Percentiles rank a stretch among this genome's conserved stretches.
Evolutionary conservation across 1,140 invertebrate species (phyloP).

Genomic region (Aculops lycopersici): DNA sequence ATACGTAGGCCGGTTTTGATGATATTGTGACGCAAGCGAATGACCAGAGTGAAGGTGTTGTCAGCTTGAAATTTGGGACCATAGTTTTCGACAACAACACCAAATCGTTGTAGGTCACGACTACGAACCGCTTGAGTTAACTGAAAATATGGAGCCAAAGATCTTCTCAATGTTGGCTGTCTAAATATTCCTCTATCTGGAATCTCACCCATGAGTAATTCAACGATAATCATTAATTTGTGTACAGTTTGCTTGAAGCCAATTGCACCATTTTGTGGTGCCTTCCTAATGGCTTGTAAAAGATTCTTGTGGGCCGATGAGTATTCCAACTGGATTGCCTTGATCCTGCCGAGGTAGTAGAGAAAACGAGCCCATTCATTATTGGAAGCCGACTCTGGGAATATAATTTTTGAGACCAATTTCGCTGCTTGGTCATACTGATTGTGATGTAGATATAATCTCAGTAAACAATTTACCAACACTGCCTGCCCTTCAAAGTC

Average conservation of each 20-base stretch:
- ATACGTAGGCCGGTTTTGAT: constrained; percentile 93
- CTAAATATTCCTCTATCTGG: constrained; percentile 42
- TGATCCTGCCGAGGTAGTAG: constrained; percentile 79
- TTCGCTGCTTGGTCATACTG: constrained; percentile 64
- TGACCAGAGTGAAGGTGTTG: constrained; percentile 72
- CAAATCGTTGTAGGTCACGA: constrained; percentile 72
- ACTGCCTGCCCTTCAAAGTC: constrained; percentile 90
- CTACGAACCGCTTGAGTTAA: constrained; percentile 81
- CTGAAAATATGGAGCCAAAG: constrained; percentile 77
- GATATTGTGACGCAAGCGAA: constrained; percentile 81
- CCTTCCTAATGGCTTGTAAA: constrained; percentile 63
- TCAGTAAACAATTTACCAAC: constrained; percentile 65
- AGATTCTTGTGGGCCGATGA: constrained; percentile 81
- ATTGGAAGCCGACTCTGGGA: constrained; percentile 75
- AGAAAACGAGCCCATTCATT: constrained; percentile 93
- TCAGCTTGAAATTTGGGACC: constrained; percentile 49
- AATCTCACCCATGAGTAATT: constrained; percentile 79
- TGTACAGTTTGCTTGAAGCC: constrained; percentile 94
- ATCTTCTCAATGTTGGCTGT: constrained; percentile 45
- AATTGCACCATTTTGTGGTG: constrained; percentile 74
- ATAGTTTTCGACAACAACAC: constrained; percentile 63
- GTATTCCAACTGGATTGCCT: constrained; percentile 82
- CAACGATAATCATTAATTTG: constrained; percentile 77
- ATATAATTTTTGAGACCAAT: constrained; percentile 74
- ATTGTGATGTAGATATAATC: constrained; percentile 82